Conservation (phyloP, 2,797 vertebrate genomes). For the Salarias fasciatus region DNA sequence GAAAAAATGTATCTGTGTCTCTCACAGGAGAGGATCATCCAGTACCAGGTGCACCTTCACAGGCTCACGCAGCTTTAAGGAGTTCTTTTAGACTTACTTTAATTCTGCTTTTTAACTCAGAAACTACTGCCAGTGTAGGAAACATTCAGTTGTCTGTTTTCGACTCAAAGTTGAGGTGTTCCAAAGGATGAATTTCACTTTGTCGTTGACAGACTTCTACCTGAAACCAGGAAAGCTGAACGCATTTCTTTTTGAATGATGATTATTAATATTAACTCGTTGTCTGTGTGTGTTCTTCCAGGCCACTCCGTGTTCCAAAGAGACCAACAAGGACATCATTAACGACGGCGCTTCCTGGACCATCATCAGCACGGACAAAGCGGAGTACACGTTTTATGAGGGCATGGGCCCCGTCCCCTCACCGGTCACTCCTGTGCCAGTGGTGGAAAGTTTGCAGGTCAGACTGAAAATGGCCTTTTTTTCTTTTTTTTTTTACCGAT, state of each 20-base stretch:
- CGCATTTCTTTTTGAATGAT: too few relatives aligned
- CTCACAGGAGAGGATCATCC: slow-evolving; percentile 99
- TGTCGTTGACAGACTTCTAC: too few relatives aligned
- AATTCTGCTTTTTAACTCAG: neutral
- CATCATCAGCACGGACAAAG: slow-evolving; percentile 99
- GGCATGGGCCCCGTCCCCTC: slow-evolving; percentile 96
- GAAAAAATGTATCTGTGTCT: slow-evolving; percentile 88
- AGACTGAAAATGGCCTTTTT: neutral
- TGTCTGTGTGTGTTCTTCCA: slow-evolving; percentile 50
- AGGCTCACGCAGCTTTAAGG: neutral
- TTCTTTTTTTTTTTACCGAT: neutral
- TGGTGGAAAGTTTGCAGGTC: slow-evolving; percentile 98
- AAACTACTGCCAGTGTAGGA: too few relatives aligned
- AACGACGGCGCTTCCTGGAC: slow-evolving; percentile 99
- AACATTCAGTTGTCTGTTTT: too few relatives aligned
- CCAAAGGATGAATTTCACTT: too few relatives aligned
- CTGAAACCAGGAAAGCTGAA: too few relatives aligned
- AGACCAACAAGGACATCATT: slow-evolving; percentile 97
- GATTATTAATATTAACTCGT: too few relatives aligned
- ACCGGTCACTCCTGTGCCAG: slow-evolving; percentile 97
- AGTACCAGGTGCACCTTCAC: slow-evolving; percentile 88
- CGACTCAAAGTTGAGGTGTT: too few relatives aligned
- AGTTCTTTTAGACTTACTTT: neutral
- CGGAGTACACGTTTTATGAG: slow-evolving; percentile 98
- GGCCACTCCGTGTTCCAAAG: slow-evolving; percentile 97